These are phyloP conservation scores for Ctena decussata DNA, from an alignment of 2,888 invertebrate species.

Conservation along the genomic window DNA sequence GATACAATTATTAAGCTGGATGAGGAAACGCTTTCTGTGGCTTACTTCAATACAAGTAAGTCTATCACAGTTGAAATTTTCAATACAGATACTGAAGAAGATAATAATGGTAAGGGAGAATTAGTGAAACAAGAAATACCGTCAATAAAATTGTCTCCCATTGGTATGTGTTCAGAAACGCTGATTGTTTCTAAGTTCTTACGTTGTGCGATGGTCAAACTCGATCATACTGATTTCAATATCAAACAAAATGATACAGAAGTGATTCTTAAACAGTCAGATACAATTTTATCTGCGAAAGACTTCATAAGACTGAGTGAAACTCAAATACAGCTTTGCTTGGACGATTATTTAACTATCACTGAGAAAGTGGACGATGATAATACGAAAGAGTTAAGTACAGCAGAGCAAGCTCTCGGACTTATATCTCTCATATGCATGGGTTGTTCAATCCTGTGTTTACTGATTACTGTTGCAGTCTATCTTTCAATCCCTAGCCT, in stretches of 20 bases:
- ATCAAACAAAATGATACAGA: not conserved
- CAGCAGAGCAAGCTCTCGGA: too few relatives aligned
- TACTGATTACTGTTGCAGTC: constrained; percentile 28
- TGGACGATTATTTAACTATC: not conserved
- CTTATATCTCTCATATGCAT: constrained; percentile 2
- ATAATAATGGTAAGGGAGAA: not conserved
- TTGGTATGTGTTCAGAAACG: not conserved
- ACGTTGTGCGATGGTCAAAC: not conserved
- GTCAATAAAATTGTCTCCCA: too few relatives aligned
- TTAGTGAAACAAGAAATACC: too few relatives aligned
- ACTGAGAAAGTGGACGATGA: not conserved
- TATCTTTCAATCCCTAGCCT: constrained; percentile 31
- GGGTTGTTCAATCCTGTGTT: constrained; percentile 30
- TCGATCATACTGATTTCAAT: not conserved
- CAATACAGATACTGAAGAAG: not conserved
- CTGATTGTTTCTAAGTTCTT: not conserved
- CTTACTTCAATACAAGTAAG: not conserved
- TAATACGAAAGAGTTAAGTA: not conserved
- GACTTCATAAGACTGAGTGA: not conserved
- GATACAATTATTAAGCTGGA: not conserved
- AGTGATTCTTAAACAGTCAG: not conserved
- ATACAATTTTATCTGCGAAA: not conserved
- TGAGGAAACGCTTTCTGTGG: not conserved
- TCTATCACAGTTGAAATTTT: not conserved
- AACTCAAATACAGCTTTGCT: not conserved